phyloP scores from a whole-genome alignment of 2,113 vertebrate genomes.

The Quiscalus mexicanus region DNA sequence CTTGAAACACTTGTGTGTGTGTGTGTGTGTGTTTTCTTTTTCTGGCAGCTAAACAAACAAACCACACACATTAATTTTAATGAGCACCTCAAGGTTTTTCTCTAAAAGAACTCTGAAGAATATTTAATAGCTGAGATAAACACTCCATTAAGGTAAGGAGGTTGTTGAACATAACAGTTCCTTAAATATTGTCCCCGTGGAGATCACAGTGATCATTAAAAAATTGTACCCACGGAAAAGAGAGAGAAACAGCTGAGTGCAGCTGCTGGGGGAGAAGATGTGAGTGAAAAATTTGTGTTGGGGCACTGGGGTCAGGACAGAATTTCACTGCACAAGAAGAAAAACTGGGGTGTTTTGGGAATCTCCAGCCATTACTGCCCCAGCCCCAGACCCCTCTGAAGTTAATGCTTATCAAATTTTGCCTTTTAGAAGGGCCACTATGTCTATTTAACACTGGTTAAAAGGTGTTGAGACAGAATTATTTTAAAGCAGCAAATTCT shows the following conservation, averaged over 20 bases:
- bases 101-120: conserved; percentile 30
- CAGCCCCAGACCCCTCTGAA: rapidly evolving
- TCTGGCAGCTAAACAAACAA: conserved; percentile 47
- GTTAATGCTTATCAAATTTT: background rate
- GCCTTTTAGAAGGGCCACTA: background rate
- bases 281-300: background rate
- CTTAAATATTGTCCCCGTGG: background rate
- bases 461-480: background rate
- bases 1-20: background rate
- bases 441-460: background rate
- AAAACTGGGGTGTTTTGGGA: rapidly evolving
- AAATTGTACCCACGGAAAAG: background rate
- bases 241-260: background rate
- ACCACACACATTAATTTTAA: conserved; percentile 51
- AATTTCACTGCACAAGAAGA: background rate
- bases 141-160: conserved; percentile 40
- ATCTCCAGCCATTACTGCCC: rapidly evolving
- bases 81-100: conserved; percentile 46
- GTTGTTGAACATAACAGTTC: background rate
- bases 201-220: background rate
- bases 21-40: background rate
- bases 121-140: conserved; percentile 49
- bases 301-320: background rate
- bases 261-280: background rate
- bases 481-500: background rate